phyloP scores from a whole-genome alignment of 2,888 invertebrate species.

The Coremacera marginata region DNA sequence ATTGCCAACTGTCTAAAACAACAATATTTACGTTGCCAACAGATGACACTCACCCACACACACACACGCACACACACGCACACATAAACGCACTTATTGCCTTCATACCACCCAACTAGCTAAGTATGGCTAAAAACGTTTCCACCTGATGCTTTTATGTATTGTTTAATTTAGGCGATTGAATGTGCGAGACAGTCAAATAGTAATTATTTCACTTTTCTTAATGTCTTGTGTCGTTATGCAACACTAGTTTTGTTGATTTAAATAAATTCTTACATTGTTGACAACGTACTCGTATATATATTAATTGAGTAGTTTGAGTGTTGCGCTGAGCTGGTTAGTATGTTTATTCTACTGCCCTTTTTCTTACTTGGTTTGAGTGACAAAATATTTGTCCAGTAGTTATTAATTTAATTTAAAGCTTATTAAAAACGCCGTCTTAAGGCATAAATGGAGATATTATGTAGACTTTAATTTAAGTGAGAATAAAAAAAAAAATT shows the following conservation, averaged over 20 bases:
- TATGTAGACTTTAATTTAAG: too few relatives aligned
- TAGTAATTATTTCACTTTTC: conserved; percentile 21
- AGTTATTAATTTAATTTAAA: too few relatives aligned
- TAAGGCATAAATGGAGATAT: too few relatives aligned
- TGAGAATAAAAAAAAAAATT: too few relatives aligned
- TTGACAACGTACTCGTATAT: not conserved
- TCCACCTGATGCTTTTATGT: conserved; percentile 50
- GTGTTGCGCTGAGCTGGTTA: too few relatives aligned
- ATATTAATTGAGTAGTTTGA: not conserved
- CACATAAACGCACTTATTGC: not conserved
- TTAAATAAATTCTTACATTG: conserved; percentile 9
- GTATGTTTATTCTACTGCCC: too few relatives aligned
- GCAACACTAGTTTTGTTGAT: conserved; percentile 17
- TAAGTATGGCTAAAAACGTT: conserved; percentile 9
- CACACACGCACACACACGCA: too few relatives aligned
- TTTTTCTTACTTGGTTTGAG: too few relatives aligned
- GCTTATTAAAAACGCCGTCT: too few relatives aligned
- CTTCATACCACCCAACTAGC: not conserved
- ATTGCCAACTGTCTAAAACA: conserved; percentile 30
- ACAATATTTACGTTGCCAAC: conserved; percentile 24
- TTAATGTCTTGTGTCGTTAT: conserved; percentile 28
- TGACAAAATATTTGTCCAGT: too few relatives aligned
- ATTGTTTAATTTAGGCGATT: conserved; percentile 24
- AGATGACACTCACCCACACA: conserved; percentile 10
- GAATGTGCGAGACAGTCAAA: conserved; percentile 18